Percentiles rank a stretch among this genome's conserved stretches.
phyloP scores from a whole-genome alignment of 2,797 vertebrate genomes.

The Fistularia tabacaria region DNA sequence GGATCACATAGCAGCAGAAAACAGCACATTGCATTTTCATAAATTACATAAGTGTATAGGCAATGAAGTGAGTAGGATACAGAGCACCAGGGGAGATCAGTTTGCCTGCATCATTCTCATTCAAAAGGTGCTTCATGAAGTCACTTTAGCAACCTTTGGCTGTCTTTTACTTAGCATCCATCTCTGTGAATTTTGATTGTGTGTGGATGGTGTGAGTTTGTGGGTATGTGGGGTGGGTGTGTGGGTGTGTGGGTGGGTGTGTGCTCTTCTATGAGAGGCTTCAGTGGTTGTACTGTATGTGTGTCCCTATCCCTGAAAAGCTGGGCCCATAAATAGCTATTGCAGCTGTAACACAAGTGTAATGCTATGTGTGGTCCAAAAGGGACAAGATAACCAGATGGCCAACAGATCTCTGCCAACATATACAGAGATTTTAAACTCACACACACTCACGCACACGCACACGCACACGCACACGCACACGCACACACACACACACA shows the following conservation, averaged over 20 bases:
- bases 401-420: constrained; percentile 60
- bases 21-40: constrained; percentile 41
- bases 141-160: too few species aligned
- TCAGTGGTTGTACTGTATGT: constrained; percentile 37
- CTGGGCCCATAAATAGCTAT: constrained; percentile 66
- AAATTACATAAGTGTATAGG: constrained; percentile 48
- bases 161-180: too few species aligned
- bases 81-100: constrained; percentile 11
- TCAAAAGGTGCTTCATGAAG: too few species aligned
- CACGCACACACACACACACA: too few species aligned
- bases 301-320: constrained; percentile 23
- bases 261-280: constrained; percentile 19
- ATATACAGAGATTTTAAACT: constrained; percentile 51
- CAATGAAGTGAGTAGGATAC: constrained; percentile 38
- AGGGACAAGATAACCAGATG: constrained; percentile 73
- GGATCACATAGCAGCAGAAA: constrained; percentile 45
- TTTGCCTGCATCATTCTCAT: constrained; percentile 7
- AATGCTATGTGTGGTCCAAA: constrained; percentile 59
- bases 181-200: neutral
- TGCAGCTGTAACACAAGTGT: constrained; percentile 53
- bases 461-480: constrained; percentile 29
- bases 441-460: constrained; percentile 33
- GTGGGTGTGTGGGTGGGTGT: constrained; percentile 3
- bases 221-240: constrained; percentile 12
- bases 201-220: neutral